Conservation (phyloP, 2,888 invertebrate genomes). For the Chymomyza caudatula region DNA sequence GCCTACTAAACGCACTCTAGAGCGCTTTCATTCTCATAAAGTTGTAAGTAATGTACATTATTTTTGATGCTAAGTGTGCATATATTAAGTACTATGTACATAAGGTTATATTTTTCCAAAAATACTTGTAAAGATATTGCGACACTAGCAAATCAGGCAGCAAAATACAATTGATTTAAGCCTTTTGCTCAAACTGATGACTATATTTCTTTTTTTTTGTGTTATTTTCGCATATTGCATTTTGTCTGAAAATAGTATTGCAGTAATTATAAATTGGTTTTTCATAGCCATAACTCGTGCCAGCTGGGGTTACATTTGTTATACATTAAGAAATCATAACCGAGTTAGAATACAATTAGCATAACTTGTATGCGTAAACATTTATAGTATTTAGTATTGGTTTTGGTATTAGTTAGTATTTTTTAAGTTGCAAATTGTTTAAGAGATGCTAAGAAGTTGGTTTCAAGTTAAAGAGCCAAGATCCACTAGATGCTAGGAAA, state of each 20-base stretch:
- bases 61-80: background rate
- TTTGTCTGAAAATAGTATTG: slow-evolving; percentile 9
- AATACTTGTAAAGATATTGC: background rate
- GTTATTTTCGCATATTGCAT: background rate
- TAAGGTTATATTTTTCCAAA: background rate
- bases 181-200: slow-evolving; percentile 17
- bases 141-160: slow-evolving; percentile 2
- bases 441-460: slow-evolving; percentile 54
- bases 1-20: background rate
- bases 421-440: slow-evolving; percentile 44
- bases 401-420: slow-evolving; percentile 6
- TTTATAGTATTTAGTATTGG: slow-evolving; percentile 19
- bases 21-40: background rate
- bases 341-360: slow-evolving; percentile 46
- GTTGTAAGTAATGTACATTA: background rate
- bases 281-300: slow-evolving; percentile 78
- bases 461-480: slow-evolving; percentile 57
- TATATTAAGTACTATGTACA: background rate
- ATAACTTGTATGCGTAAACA: slow-evolving; percentile 23
- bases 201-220: slow-evolving; percentile 16
- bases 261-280: slow-evolving; percentile 15
- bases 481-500: slow-evolving; percentile 67
- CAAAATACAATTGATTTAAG: slow-evolving; percentile 49
- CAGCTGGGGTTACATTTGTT: slow-evolving; percentile 77
- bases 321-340: slow-evolving; percentile 47